phyloP scores from a whole-genome alignment of 1,140 invertebrate species.

The Ruditapes philippinarum region DNA sequence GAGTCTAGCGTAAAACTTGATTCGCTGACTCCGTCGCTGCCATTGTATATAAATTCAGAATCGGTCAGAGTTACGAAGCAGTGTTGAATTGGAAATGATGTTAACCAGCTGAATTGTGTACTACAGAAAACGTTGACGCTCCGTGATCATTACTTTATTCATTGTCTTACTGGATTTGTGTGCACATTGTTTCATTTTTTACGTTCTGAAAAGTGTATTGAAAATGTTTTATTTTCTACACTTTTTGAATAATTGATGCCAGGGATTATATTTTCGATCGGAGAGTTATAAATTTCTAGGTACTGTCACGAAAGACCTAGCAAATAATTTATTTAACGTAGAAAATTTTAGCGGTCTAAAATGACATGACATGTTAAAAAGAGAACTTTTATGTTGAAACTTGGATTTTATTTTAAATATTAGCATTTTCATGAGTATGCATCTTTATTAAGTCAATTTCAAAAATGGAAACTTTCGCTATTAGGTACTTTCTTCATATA shows the following conservation, averaged over 20 bases:
- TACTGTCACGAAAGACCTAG: background rate
- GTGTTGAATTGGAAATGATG: background rate
- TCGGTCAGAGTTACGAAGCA: background rate
- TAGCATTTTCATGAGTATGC: background rate
- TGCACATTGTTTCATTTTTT: background rate
- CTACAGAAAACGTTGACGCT: background rate
- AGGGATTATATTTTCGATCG: background rate
- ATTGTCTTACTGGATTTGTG: background rate
- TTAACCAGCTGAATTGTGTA: background rate
- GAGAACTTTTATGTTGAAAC: too few relatives aligned
- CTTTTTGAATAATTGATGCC: background rate
- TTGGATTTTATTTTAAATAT: background rate
- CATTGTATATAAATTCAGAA: slow-evolving; percentile 11
- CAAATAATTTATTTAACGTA: too few relatives aligned
- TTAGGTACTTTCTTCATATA: background rate
- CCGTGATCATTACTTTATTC: background rate
- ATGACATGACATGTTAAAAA: too few relatives aligned
- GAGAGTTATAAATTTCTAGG: background rate
- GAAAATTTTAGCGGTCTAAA: too few relatives aligned
- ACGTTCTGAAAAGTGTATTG: background rate
- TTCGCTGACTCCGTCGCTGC: background rate
- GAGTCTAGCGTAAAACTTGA: background rate
- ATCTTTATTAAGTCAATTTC: background rate
- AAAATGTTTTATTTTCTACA: background rate
- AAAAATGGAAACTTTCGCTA: background rate